Percentiles rank a stretch among this genome's conserved stretches.
Conservation (phyloP, 2,797 vertebrate species). For the Rhinichthys osculus region DNA sequence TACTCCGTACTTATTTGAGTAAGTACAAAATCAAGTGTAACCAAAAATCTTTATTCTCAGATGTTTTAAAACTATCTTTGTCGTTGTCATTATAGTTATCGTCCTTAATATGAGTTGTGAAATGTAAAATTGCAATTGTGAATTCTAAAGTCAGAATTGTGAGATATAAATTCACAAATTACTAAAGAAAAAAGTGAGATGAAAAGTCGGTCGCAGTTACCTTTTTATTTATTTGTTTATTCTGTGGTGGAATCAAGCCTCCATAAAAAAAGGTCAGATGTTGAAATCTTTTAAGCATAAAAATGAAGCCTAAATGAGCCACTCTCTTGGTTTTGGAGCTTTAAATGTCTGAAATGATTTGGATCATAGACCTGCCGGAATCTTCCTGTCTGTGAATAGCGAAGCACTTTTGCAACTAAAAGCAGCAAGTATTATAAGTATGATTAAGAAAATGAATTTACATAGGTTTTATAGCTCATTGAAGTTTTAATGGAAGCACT, state of each 20-base stretch:
- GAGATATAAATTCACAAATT: background rate
- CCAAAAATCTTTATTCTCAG: too few relatives aligned
- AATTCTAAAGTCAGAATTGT: too few relatives aligned
- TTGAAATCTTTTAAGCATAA: background rate
- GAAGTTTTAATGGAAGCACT: constrained; percentile 49
- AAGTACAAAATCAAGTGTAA: too few relatives aligned
- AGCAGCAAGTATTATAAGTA: constrained; percentile 32
- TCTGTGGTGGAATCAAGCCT: background rate
- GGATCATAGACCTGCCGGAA: background rate
- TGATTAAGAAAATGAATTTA: constrained; percentile 46
- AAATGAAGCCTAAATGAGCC: background rate
- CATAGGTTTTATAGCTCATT: constrained; percentile 45
- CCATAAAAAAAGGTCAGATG: background rate
- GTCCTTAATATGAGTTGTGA: background rate
- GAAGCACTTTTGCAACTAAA: constrained; percentile 28
- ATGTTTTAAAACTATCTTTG: too few relatives aligned
- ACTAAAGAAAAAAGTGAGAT: background rate
- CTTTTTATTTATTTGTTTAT: background rate
- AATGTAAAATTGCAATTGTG: background rate
- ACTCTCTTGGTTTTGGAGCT: constrained; percentile 10
- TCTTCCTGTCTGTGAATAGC: background rate
- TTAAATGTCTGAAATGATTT: constrained; percentile 3
- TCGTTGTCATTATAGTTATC: background rate
- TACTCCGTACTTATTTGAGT: too few relatives aligned
- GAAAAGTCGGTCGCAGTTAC: background rate